Percentiles rank a stretch among this genome's conserved stretches.
Conservation (phyloP, 35 echinoderm and acorn worm species). For the Diadema setosum region DNA sequence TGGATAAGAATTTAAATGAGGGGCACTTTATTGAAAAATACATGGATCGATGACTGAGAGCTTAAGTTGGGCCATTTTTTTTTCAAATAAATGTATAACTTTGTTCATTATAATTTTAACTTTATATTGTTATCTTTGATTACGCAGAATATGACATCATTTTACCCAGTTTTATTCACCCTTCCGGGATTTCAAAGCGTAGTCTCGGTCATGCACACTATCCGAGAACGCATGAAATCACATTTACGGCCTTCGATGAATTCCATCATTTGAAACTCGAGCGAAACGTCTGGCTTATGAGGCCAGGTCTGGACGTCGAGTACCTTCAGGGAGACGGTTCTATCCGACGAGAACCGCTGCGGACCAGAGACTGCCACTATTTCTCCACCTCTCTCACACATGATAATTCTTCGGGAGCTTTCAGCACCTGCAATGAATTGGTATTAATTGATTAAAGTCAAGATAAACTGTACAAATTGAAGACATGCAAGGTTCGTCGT, state of each 20-base stretch:
- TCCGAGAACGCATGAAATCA: neutral
- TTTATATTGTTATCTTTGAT: no score
- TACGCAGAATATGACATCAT: conserved; percentile 20
- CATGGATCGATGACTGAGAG: no score
- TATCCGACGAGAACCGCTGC: neutral
- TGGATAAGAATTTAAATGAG: no score
- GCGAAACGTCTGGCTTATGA: neutral
- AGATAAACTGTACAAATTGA: no score
- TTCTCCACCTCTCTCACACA: neutral
- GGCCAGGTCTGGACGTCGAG: neutral
- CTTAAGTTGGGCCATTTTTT: no score
- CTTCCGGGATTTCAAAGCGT: neutral
- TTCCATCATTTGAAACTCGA: neutral
- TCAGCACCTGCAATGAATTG: neutral
- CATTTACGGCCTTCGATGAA: neutral
- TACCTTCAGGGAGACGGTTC: neutral
- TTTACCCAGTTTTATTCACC: neutral
- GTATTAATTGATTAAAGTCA: no score
- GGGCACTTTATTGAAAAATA: no score
- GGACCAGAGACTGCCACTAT: neutral
- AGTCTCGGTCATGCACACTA: neutral
- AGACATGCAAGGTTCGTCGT: neutral
- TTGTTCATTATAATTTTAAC: no score
- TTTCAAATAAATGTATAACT: no score
- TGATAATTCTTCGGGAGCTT: neutral